Percentiles rank a stretch among this genome's conserved stretches.
phyloP scores from a whole-genome alignment of 2,888 invertebrate species.

The Noctua comes region DNA sequence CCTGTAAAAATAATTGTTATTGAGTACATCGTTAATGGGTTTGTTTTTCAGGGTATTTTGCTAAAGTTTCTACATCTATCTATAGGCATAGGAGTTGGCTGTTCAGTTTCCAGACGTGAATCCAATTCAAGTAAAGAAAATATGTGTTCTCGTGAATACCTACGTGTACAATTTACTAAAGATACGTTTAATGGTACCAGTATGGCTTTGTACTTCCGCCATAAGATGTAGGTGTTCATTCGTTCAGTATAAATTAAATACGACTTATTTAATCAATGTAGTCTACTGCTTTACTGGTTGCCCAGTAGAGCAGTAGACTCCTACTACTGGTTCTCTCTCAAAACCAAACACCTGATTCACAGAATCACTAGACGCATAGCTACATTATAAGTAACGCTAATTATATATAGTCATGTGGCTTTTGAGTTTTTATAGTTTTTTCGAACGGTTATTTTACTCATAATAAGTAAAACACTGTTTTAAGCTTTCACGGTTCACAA shows the following conservation, averaged over 20 bases:
- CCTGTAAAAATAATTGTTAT: constrained; percentile 65
- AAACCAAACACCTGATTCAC: background rate
- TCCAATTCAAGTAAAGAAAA: background rate
- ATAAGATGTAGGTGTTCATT: background rate
- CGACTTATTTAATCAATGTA: background rate
- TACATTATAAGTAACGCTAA: background rate
- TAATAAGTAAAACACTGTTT: background rate
- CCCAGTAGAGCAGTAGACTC: too few species aligned
- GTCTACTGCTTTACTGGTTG: background rate
- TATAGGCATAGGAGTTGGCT: background rate
- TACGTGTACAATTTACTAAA: background rate
- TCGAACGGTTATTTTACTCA: background rate
- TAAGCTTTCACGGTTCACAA: too few species aligned
- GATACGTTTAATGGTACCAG: too few species aligned
- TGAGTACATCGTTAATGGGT: constrained; percentile 44
- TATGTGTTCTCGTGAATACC: background rate
- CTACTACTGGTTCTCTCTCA: background rate
- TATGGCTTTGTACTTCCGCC: background rate
- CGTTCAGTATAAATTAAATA: background rate
- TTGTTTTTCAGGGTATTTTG: constrained; percentile 55
- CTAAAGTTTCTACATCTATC: background rate
- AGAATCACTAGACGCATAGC: background rate
- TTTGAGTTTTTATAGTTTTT: background rate
- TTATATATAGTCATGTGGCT: background rate
- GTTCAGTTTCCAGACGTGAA: background rate